These are phyloP conservation scores for Onychorhynchus coronatus DNA, from an alignment of 2,113 vertebrate species.

Conservation along the genomic window DNA sequence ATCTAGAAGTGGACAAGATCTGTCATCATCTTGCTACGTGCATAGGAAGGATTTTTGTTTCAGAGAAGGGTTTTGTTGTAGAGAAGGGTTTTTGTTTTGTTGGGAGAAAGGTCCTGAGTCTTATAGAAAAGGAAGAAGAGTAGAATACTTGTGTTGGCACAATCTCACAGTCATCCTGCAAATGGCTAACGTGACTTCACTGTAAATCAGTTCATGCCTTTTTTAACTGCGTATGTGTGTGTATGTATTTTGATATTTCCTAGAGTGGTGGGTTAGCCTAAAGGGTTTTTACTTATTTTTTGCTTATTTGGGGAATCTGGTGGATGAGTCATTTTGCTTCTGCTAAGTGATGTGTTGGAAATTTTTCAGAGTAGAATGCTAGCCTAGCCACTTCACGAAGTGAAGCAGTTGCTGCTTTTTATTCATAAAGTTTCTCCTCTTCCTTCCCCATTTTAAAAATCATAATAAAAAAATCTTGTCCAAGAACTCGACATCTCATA, in stretches of 20 bases:
- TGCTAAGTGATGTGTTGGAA: not conserved
- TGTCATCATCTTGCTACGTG: not conserved
- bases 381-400: not conserved
- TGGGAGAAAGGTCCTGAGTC: fast-evolving
- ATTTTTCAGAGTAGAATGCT: not conserved
- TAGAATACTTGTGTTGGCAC: not conserved
- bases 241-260: not conserved
- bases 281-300: not conserved
- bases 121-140: not conserved
- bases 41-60: not conserved
- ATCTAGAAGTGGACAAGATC: not conserved
- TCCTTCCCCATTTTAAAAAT: not conserved
- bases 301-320: not conserved
- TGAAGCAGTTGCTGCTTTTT: not conserved
- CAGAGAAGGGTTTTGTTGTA: not conserved
- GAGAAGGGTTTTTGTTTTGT: not conserved
- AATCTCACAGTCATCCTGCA: not conserved
- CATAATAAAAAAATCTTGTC: not conserved
- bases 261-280: not conserved
- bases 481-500: not conserved
- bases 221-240: not conserved
- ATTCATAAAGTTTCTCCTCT: not conserved
- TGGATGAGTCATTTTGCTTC: not conserved
- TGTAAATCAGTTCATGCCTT: not conserved
- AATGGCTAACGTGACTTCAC: not conserved